Base-by-base conservation (phyloP, 2,888 invertebrate species). In the Peribatodes rhomboidaria region DNA sequence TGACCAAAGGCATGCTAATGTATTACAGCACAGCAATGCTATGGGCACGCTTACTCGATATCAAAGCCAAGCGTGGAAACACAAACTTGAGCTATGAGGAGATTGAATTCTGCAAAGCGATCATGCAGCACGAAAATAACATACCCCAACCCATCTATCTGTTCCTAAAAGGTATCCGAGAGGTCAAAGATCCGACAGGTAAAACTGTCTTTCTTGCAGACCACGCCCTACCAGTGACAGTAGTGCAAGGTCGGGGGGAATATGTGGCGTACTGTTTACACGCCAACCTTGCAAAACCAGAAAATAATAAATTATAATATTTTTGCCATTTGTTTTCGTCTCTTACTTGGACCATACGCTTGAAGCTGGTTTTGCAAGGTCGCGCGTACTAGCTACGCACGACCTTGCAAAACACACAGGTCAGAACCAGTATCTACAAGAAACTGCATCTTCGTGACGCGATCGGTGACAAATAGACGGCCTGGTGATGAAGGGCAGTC, bases 81-180 rank as follows among this genome's bases (percentile, higher is more conserved):
- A 35, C 50, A 50, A 50, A 50, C 18, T 50, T 50, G 50, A 50
- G 18, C 33, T 50, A 18, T 13, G 7, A 10, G 18, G 50, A 50
- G 18, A 11, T 18, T 0, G 50, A 50, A 10, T 50, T 50, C 35
- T 50, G 50, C 22, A 50, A 35, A 50, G 10, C 33, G 0, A 1
- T 50, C 0, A 50, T 35, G 16, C 22, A 33, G 35, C 16, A 35
- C 6, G 33, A 50, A 8, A 33, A 16, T 33, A 50, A 50, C 49
- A 13, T 50, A 0, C 50, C 50, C 10, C 50, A 50, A 13, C 50
- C 33, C 1, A 35, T 33, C 14, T 50, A 50, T 13, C 7, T 50
- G 11, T 50, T 50, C 35, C 50, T 50, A 4, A 50, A 50, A 50
- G 50, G 35, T 18, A 18, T 50, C 10, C 16, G 33, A 0, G 33